These are phyloP conservation scores for Puntigrus tetrazona DNA, from an alignment of 2,113 vertebrate genomes.

Conservation along the genomic window DNA sequence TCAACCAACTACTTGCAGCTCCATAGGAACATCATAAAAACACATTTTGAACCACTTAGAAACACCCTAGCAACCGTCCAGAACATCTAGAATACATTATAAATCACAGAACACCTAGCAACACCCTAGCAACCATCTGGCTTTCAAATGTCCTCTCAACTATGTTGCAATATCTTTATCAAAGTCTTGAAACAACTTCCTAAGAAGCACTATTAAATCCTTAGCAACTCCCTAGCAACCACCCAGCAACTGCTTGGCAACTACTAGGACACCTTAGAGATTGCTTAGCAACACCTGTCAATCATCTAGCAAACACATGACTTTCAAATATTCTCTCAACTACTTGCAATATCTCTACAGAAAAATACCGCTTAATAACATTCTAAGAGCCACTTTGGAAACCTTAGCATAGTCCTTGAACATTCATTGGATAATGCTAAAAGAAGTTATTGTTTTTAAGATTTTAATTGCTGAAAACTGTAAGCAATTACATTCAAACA, in stretches of 20 bases:
- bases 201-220: background rate
- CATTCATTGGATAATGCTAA: background rate
- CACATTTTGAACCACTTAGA: background rate
- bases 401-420: background rate
- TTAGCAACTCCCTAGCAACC: background rate
- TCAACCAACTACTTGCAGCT: background rate
- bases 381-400: background rate
- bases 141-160: background rate
- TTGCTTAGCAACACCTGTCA: background rate
- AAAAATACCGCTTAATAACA: background rate
- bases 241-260: background rate
- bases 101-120: background rate
- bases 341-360: background rate
- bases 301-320: background rate
- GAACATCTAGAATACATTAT: background rate
- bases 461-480: slow-evolving; percentile 2
- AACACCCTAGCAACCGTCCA: background rate
- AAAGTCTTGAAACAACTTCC: background rate
- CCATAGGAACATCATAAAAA: background rate
- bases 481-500: background rate
- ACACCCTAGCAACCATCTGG: background rate
- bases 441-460: background rate
- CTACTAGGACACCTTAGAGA: background rate
- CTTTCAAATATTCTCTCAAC: background rate
- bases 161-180: background rate